Evolutionary conservation across 2,888 invertebrate genomes (phyloP), one percentile per base, ranked within the genome.

Genomic region (Heliconius charithonia): DNA sequence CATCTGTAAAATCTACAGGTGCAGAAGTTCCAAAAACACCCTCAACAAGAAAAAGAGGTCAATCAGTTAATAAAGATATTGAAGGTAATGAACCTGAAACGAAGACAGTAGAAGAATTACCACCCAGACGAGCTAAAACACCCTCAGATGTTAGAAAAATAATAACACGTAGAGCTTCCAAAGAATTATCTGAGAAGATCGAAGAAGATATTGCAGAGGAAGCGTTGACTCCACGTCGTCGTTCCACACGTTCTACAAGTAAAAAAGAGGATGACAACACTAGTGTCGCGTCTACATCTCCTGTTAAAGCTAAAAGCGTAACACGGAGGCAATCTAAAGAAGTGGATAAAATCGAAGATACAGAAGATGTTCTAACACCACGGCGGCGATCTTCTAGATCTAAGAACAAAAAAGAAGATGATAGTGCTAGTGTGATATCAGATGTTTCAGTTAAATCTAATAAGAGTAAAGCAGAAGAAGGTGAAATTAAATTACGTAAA

Each of bases 101-200:
- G 19, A 79, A 79, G 63, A 69, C 45, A 37, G 25, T 51, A 37
- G 80, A 76, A 37, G 80, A 76, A 66, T 82, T 82, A 29, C 82
- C 79, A 22, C 80, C 82, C 13, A 83, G 87, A 4, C 85, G 89
- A 67, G 85, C 88, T 0, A 92, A 90, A 85, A 92, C 92, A 0
- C 92, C 93, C 0, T 89, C 87, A 1, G 94, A 93, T 88, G 85
- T 90, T 0, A 86, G 93, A 62, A 91, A 88, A 79, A 92, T 94
- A 13, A 85, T 94, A 25, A 94, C 94, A 0, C 85, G 94, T 78
- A 87, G 93, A 0, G 89, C 90, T n/a, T 94, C 94, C 0, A 89
- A 87, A 81, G 94, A 94, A 81, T 85, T 92, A 79, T 86, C 87
- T 0, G 92, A 89, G 59, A 89, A 86, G 74, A 75, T 85, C 1